Evolutionary conservation across 2,888 invertebrate genomes (phyloP), one percentile per base, ranked within the genome.

Genomic region (Anticlea derivata): DNA sequence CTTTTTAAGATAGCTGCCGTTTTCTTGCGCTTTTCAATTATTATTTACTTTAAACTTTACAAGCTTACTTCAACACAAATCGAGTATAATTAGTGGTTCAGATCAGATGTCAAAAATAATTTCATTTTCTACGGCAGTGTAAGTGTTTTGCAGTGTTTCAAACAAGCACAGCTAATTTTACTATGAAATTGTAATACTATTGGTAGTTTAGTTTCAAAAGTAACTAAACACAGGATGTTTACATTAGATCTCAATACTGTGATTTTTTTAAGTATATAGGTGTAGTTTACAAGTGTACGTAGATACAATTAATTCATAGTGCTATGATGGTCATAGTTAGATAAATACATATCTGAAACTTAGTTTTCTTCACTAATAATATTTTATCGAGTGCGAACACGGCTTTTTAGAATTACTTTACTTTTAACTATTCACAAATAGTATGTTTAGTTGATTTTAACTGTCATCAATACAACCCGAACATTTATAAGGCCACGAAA

Each of bases 401-500:
- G 12, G 13, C 31, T 26, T 30, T 30, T 10, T 31, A 31, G 22
- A 13, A 43, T 33, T 10, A 22, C 27, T 24, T 43, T 31, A 37
- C 33, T 17, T 27, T 45, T 29, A 17, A 12, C 20, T 11, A 39
- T 34, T 24, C 38, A 38, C 22, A 39, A 38, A 17, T 37, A 37
- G 5, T 34, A 17, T 23, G 11, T 39, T 27, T 7, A 13, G 22
- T 30, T 30, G 12, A 29, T 39, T 33, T 27, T 3, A 40, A 41
- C 26, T 17, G 35, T 47, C 27, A 17, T 46, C 43, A 43, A 39
- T 30, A 50, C 38, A 46, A 52, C 51, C 58, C 58, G 49, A 68
- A 60, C 60, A 65, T 52, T 24, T 58, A 59, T 68, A 74, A 73
- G 73, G 74, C 73, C 71, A 70, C 71, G 59, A 65, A 65, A 61